phyloP scores from a whole-genome alignment of 2,113 vertebrate species.

The Thunnus thynnus region DNA sequence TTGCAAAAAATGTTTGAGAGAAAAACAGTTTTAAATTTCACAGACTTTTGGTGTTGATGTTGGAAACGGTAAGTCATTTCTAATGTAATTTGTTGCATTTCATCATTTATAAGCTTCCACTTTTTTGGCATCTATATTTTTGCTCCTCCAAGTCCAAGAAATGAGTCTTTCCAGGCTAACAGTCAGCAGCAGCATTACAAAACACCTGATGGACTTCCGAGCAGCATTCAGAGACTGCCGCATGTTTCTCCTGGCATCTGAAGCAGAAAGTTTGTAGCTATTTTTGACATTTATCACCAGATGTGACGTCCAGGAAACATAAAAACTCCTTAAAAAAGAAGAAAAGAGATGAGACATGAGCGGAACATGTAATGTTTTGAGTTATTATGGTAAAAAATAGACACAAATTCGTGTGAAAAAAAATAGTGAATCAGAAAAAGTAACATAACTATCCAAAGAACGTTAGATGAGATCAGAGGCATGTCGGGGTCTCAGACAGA shows the following conservation, averaged over 20 bases:
- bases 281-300: neutral
- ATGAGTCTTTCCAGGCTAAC: too few species aligned
- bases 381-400: neutral
- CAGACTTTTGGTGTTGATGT: too few species aligned
- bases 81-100: too few species aligned
- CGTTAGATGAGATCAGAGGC: conserved; percentile 32
- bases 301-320: neutral
- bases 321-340: neutral
- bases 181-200: too few species aligned
- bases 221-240: neutral
- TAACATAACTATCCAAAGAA: neutral
- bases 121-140: too few species aligned
- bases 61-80: too few species aligned
- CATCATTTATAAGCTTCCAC: too few species aligned
- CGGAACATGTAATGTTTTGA: neutral
- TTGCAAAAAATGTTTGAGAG: too few species aligned
- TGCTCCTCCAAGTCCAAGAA: too few species aligned
- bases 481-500: conserved; percentile 13
- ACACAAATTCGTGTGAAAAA: neutral
- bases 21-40: too few species aligned
- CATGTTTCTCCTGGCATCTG: neutral
- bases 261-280: neutral
- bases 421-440: too few species aligned
- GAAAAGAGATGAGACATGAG: neutral
- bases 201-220: neutral